Percentiles rank a stretch among this genome's conserved stretches.
Evolutionary conservation across 1,140 invertebrate genomes (phyloP).

Genomic region (Rhagoletis pomonella): DNA sequence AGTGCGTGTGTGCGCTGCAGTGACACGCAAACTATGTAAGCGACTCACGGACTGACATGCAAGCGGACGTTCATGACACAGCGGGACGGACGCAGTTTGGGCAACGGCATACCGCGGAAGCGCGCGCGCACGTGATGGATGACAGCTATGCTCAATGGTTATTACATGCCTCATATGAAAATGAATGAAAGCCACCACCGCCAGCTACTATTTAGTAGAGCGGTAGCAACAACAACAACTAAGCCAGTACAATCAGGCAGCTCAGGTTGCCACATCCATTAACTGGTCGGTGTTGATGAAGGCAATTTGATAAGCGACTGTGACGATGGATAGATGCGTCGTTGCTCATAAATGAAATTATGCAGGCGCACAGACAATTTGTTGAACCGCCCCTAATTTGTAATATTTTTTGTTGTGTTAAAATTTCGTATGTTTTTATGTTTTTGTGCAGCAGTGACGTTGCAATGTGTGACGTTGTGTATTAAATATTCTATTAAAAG

Average conservation of each 20-base stretch:
- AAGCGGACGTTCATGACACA: background rate
- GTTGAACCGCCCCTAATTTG: slow-evolving; percentile 51
- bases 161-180: slow-evolving; percentile 22
- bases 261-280: slow-evolving; percentile 36
- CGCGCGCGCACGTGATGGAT: slow-evolving; percentile 29
- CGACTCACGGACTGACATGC: background rate
- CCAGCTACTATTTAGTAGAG: background rate
- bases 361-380: slow-evolving; percentile 47
- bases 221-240: background rate
- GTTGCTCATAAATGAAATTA: slow-evolving; percentile 49
- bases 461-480: background rate
- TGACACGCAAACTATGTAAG: background rate
- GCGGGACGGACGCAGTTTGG: background rate
- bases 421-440: background rate
- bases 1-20: background rate
- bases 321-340: slow-evolving; percentile 3
- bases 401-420: slow-evolving; percentile 48
- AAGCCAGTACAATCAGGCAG: background rate
- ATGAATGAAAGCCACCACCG: slow-evolving; percentile 48
- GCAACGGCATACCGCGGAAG: slow-evolving; percentile 17
- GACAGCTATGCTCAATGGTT: slow-evolving; percentile 46
- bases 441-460: background rate
- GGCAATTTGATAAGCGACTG: slow-evolving; percentile 48
- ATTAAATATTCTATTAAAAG: slow-evolving; percentile 33
- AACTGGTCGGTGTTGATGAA: slow-evolving; percentile 27